phyloP scores from a whole-genome alignment of 2,888 invertebrate genomes.

The Melipona beecheii region DNA sequence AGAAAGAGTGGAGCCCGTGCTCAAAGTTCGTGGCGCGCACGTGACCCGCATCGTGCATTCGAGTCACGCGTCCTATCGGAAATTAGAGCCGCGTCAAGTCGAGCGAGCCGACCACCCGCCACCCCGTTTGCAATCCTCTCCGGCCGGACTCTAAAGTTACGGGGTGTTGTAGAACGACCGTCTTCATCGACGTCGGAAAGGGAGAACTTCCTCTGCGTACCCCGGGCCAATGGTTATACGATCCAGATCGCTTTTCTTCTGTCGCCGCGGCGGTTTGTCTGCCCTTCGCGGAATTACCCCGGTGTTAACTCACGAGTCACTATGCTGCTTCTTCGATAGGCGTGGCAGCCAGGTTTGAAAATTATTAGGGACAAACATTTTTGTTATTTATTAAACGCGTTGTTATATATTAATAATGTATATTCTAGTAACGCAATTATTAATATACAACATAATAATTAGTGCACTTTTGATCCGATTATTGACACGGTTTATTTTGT shows the following conservation, averaged over 20 bases:
- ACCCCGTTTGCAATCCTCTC: conserved; percentile 26
- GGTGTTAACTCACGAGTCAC: background rate
- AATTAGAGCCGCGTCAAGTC: conserved; percentile 81
- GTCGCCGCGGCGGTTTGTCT: background rate
- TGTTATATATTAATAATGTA: too few species aligned
- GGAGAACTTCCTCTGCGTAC: conserved; percentile 5
- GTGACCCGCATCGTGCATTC: conserved; percentile 73
- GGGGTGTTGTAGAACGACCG: conserved; percentile 52
- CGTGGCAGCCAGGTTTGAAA: conserved; percentile 2
- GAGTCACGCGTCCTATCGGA: conserved; percentile 82
- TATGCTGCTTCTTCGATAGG: background rate
- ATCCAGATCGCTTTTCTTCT: conserved; percentile 57
- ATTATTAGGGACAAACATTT: background rate
- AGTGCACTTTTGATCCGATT: too few species aligned
- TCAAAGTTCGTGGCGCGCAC: conserved; percentile 46
- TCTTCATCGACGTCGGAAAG: conserved; percentile 35
- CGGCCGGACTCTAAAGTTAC: conserved; percentile 63
- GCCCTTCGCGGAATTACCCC: conserved; percentile 7
- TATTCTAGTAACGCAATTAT: too few species aligned
- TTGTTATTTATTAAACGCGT: too few species aligned
- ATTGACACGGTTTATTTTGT: too few species aligned
- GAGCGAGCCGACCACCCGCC: conserved; percentile 36
- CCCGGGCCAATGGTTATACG: conserved; percentile 42
- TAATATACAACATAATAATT: too few species aligned
- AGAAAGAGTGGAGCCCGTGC: conserved; percentile 44